Base-by-base conservation (phyloP, 2,113 vertebrate genomes). In the Lanius collurio region DNA sequence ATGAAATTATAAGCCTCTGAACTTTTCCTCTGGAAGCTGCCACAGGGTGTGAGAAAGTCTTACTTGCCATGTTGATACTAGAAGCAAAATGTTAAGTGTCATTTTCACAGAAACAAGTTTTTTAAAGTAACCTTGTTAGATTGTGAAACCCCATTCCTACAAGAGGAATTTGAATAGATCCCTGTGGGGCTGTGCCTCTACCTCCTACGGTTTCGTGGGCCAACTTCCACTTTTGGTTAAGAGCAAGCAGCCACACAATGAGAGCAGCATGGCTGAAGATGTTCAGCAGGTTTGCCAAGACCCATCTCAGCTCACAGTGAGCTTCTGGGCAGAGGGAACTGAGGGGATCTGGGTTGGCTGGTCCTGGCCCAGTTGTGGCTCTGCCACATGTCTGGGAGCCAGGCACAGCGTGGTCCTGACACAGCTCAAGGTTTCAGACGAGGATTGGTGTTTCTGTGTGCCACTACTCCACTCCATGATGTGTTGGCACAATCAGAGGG, bases 11-110 rank as follows among this genome's bases (percentile, higher is more conserved):
- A 65, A 92, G 44, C 74, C 73, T 85, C 75, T 93, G 67, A 95
- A 95, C 80, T 92, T 95, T 81, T 87, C 50, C 55, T 70, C 85
- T 74, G 68, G 94, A 91, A 96, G 70, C 56, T 93, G 73, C 86
- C n/a, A 18, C 93, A 77, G 93, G 64, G 64, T 68, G 75, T 88
- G 88, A 95, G 87, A 93, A 96, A 93, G 79, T 75, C 86, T 91
- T 84, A n/a, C 42, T 93, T 93, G 53, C 76, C 24, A 2, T 59
- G 83, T 93, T 93, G 87, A 89, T 94, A 83, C 65, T 83, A 53
- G 49, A 73, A 89, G 87, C 68, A 90, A 94, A 96, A 53, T 91
- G 17, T 41, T 41, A 75, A 90, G 79, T 73, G 73, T 53, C 64
- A 30, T 78, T 95, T 96, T 84, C 77, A 89, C 44, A 63, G 91